Evolutionary conservation across 2,888 invertebrate species (phyloP).

Genomic region (Athripsodes cinereus): DNA sequence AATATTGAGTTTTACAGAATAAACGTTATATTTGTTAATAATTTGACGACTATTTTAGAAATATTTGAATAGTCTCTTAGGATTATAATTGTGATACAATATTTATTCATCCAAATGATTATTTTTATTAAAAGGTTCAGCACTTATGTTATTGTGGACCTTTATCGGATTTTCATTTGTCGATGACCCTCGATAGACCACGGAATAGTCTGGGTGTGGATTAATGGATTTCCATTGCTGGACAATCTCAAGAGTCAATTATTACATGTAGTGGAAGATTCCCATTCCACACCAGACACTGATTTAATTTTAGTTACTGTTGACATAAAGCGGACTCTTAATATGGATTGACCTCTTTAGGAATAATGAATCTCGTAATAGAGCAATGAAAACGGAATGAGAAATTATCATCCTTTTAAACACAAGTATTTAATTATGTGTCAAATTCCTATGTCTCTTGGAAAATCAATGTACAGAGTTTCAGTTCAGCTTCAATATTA

Average conservation of each 20-base stretch:
- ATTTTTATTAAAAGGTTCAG: no score
- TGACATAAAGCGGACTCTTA: background rate
- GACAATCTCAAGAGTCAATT: slow-evolving; percentile 7
- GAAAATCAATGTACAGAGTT: no score
- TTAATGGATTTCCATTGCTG: slow-evolving; percentile 14
- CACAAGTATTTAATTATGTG: no score
- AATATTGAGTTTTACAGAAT: no score
- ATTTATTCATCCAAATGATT: no score
- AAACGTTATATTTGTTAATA: no score
- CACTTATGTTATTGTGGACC: slow-evolving; percentile 9
- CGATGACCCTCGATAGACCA: slow-evolving; percentile 16
- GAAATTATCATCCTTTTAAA: no score
- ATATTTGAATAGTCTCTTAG: no score
- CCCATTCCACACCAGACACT: background rate
- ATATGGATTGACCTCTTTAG: background rate
- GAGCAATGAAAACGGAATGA: background rate
- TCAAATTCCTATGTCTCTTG: no score
- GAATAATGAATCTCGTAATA: background rate
- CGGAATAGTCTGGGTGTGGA: slow-evolving; percentile 7
- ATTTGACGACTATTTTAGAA: no score
- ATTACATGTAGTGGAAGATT: background rate
- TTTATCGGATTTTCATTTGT: slow-evolving; percentile 25
- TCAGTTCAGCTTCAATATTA: no score
- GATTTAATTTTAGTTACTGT: background rate
- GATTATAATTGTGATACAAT: no score